Evolutionary conservation across 2,113 vertebrate species (phyloP), one percentile per base, ranked within the genome.

Genomic region (Vimba vimba): DNA sequence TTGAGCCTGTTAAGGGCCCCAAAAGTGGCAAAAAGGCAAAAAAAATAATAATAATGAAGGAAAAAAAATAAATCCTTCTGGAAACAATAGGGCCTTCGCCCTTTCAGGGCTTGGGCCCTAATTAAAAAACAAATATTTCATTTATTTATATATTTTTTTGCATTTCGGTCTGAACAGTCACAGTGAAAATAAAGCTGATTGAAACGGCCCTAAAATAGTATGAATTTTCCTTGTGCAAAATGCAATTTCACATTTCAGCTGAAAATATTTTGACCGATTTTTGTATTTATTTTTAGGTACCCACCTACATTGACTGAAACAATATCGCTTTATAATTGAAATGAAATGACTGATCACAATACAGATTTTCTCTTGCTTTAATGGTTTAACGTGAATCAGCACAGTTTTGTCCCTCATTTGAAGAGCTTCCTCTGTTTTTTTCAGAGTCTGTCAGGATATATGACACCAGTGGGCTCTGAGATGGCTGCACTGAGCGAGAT

Each of bases 381-480:
- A 5, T n/a, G 39, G 9, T 1, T 4, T 43, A 11, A 6, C 12
- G 33, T 71, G 36, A 6, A n/a, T 0, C 21, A n/a, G 68, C 36
- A 23, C 36, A n/a, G 27, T 52, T 27, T 4, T 19, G 45, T 76
- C 75, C 25, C 25, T 78, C 9, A 23, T 59, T 6, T 60, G 25
- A 79, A 79, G 33, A 4, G 30, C 52, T 43, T 39, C 4, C 77
- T 23, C 19, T 60, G 8, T 90, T 89, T 92, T 50, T 88, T 90
- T 0, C 93, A 98, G 97, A 96, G 93, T 87, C 91, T 97, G 11
- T 96, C 97, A 76, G 97, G 97, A 89, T 98, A 96, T 91, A 96
- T 97, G 95, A 95, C 96, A 85, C 93, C 97, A 57, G 95, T 96
- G 93, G 96, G 96, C 91, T 93, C 95, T 86, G 97, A 98, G 89